Percentiles rank a stretch among this genome's conserved stretches.
phyloP scores from a whole-genome alignment of 2,113 vertebrate species.

The Cyanocitta stelleri region DNA sequence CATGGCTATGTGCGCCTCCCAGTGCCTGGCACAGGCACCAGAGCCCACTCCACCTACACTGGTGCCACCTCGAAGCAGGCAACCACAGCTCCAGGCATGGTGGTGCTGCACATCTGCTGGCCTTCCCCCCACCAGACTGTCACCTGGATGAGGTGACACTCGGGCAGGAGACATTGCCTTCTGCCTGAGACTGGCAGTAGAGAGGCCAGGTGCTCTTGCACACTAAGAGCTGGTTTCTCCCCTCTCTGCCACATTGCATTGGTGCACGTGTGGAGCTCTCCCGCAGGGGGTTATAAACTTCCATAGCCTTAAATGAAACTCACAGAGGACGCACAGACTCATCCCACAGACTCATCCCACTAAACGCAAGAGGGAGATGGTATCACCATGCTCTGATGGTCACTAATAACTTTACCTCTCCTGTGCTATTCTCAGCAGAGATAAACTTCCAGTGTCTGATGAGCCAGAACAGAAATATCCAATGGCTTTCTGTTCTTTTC shows the following conservation, averaged over 20 bases:
- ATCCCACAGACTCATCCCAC: not conserved
- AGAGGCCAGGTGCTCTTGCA: not conserved
- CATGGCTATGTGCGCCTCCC: not conserved
- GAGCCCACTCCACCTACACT: accelerated
- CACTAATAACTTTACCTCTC: constrained; percentile 66
- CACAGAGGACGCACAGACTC: not conserved
- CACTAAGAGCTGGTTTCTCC: not conserved
- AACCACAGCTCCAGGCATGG: accelerated
- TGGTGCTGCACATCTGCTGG: not conserved
- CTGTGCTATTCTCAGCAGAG: constrained; percentile 58
- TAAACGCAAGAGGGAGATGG: constrained; percentile 23
- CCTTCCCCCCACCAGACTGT: not conserved
- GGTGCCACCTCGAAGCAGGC: accelerated
- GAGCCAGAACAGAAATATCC: constrained; percentile 67
- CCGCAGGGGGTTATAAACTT: not conserved
- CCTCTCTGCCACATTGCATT: not conserved
- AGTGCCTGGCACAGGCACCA: not conserved
- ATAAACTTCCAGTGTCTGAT: constrained; percentile 63
- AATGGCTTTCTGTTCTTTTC: constrained; percentile 44
- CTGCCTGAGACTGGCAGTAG: not conserved
- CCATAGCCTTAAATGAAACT: not conserved
- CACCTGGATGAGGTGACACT: not conserved
- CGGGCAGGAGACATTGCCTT: not conserved
- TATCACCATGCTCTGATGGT: constrained; percentile 51
- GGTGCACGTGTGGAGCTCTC: not conserved